A percentile compares a stretch with the other conserved stretches of the same genome.
These are phyloP conservation scores for Blastomussa wellsi DNA, from an alignment of 92 coral and sea anemone species.

Conservation along the genomic window DNA sequence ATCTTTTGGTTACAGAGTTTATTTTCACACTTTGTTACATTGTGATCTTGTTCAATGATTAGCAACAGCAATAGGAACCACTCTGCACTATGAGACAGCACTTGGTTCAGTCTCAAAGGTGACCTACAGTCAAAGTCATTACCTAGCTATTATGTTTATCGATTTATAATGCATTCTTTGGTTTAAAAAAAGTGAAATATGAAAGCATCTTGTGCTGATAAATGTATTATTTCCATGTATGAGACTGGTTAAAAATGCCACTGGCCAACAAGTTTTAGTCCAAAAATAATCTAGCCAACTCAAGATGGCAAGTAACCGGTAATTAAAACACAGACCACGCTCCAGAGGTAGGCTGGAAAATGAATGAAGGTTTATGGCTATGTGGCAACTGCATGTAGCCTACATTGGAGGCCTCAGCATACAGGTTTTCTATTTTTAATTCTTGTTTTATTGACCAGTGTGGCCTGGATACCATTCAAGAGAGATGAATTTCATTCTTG, in stretches of 20 bases:
- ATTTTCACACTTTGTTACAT: neutral
- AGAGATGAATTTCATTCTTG: neutral
- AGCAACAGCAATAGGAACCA: neutral
- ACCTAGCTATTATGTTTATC: neutral
- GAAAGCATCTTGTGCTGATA: no score
- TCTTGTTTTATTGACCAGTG: neutral
- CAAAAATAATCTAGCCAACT: no score
- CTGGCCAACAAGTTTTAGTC: neutral
- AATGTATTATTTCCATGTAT: no score
- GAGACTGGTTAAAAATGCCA: no score
- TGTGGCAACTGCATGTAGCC: no score
- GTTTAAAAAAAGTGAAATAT: no score
- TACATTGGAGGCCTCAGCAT: no score
- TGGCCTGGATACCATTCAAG: neutral
- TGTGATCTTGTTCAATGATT: neutral
- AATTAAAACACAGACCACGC: no score
- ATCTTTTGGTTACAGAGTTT: neutral
- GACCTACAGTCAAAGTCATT: neutral
- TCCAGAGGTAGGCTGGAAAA: neutral
- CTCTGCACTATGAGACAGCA: neutral
- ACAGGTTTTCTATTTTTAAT: no score
- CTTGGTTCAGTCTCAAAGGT: neutral
- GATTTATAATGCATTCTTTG: no score
- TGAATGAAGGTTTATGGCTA: neutral
- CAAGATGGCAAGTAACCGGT: no score